These are phyloP conservation scores for Alcedo atthis DNA, from an alignment of 2,797 vertebrate genomes.

Conservation along the genomic window DNA sequence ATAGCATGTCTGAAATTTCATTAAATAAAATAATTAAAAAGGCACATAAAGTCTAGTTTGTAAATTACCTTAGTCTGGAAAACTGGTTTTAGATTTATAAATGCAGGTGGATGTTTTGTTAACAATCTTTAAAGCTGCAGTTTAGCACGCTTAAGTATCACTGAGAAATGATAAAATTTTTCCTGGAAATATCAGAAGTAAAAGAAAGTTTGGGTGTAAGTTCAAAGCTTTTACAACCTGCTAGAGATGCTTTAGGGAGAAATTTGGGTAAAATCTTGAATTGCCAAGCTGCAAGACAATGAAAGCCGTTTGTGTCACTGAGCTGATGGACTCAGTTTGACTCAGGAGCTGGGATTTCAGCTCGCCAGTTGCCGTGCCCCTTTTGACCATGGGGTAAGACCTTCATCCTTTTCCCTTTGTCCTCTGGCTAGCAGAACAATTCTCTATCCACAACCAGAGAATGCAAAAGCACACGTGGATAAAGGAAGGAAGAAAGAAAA, in stretches of 20 bases:
- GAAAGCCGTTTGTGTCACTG: background rate
- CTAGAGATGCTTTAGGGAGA: background rate
- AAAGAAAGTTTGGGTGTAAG: background rate
- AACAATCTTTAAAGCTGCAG: background rate
- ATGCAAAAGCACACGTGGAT: background rate
- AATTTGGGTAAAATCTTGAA: background rate
- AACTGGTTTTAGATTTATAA: background rate
- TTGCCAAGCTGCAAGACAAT: background rate
- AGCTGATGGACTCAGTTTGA: background rate
- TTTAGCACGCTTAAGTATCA: background rate
- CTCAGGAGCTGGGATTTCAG: background rate
- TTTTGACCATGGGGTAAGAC: background rate
- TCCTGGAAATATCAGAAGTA: background rate
- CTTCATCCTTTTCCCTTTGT: background rate
- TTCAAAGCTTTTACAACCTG: background rate
- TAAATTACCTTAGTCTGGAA: background rate
- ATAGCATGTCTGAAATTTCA: background rate
- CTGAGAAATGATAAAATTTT: background rate
- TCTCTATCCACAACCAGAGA: background rate
- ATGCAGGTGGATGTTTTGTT: rapidly evolving
- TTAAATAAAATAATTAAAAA: background rate
- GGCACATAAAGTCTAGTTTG: background rate
- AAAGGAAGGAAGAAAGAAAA: conserved; percentile 21
- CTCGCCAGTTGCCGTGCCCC: background rate
- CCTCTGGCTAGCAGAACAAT: background rate